phyloP scores from a whole-genome alignment of 1,140 invertebrate genomes.

The Drosophila subpulchrella region DNA sequence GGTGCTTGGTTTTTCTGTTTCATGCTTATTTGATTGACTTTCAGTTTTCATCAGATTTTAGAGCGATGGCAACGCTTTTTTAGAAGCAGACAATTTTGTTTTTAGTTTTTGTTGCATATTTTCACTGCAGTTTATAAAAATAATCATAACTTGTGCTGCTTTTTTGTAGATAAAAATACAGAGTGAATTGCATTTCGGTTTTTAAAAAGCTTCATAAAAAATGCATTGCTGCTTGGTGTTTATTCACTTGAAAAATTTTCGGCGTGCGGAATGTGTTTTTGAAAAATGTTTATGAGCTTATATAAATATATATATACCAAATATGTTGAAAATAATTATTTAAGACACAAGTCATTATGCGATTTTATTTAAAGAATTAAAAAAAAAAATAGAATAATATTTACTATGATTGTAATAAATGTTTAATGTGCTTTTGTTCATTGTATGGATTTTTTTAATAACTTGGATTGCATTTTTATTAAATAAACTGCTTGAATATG shows the following conservation, averaged over 20 bases:
- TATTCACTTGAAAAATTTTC: neutral
- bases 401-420: no score
- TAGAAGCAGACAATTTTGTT: neutral
- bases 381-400: no score
- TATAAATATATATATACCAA: no score
- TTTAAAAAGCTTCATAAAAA: constrained; percentile 16
- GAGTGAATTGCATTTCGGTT: neutral
- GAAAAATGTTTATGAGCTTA: no score
- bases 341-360: no score
- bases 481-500: neutral
- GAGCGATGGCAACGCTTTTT: constrained; percentile 15
- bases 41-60: constrained; percentile 43
- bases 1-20: constrained; percentile 32
- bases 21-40: constrained; percentile 46
- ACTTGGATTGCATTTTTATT: no score
- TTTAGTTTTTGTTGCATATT: neutral
- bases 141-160: constrained; percentile 5
- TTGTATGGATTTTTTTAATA: no score
- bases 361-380: no score
- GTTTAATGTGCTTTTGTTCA: no score
- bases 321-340: no score
- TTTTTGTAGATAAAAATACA: constrained; percentile 3
- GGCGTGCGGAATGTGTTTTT: no score
- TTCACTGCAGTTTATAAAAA: constrained; percentile 14
- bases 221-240: neutral